These are phyloP conservation scores for Neria commutata DNA, from an alignment of 2,888 invertebrate genomes.

Conservation along the genomic window DNA sequence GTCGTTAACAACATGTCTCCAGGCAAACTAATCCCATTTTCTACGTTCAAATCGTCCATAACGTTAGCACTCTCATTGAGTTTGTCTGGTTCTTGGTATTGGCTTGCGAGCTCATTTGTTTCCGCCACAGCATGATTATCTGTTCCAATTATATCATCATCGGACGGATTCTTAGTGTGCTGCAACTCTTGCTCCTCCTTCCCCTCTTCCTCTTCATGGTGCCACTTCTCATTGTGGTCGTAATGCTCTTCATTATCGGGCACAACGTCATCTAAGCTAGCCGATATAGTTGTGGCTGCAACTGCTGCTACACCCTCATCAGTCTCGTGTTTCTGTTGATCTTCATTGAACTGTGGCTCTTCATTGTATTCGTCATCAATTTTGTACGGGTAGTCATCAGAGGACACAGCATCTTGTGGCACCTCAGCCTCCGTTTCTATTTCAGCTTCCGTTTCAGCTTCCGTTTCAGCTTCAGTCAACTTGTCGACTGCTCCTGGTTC, in stretches of 20 bases:
- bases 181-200: not conserved
- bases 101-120: not conserved
- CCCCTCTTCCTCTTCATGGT: not conserved
- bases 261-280: constrained; percentile 5
- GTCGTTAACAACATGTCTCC: too few relatives aligned
- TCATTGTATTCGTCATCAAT: constrained; percentile 54
- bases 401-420: constrained; percentile 24
- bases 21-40: too few relatives aligned
- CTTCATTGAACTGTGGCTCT: constrained; percentile 36
- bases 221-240: not conserved
- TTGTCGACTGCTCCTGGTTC: constrained; percentile 41
- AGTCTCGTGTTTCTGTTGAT: constrained; percentile 1
- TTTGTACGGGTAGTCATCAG: constrained; percentile 58
- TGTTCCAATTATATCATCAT: constrained; percentile 2
- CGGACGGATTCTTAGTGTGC: constrained; percentile 6
- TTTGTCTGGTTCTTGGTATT: constrained; percentile 13
- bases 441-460: constrained; percentile 27
- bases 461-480: constrained; percentile 39
- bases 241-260: constrained; percentile 14
- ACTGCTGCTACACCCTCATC: constrained; percentile 18
- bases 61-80: too few relatives aligned
- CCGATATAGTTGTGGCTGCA: constrained; percentile 25
- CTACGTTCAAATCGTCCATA: too few relatives aligned
- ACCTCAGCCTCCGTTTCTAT: constrained; percentile 34
- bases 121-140: not conserved